phyloP scores from a whole-genome alignment of 2,888 invertebrate genomes.

The Hydraecia micacea region DNA sequence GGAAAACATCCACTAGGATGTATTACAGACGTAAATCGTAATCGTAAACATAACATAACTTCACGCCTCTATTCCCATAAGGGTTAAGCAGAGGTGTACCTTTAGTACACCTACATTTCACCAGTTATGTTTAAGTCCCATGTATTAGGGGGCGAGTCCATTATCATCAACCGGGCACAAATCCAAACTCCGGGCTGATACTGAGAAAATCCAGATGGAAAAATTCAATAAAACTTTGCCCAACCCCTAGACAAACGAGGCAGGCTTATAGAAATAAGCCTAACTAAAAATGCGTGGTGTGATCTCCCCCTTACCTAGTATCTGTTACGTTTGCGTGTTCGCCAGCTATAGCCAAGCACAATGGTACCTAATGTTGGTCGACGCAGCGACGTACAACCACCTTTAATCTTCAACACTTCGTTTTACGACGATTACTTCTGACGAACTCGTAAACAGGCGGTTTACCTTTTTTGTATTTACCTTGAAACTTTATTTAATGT shows the following conservation, averaged over 20 bases:
- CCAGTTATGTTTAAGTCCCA: neutral
- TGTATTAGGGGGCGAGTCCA: too few species aligned
- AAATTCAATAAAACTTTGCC: neutral
- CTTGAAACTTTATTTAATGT: slow-evolving; percentile 15
- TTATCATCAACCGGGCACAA: too few species aligned
- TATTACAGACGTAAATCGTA: too few species aligned
- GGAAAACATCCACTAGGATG: too few species aligned
- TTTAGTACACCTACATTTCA: neutral
- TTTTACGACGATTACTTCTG: slow-evolving; percentile 10
- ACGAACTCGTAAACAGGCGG: slow-evolving; percentile 33
- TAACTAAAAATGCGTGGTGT: neutral
- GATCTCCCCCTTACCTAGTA: neutral
- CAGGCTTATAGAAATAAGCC: neutral
- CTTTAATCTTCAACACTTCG: slow-evolving; percentile 32
- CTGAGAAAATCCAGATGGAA: neutral
- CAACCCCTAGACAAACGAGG: neutral
- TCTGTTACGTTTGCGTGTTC: slow-evolving; percentile 32
- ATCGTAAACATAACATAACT: too few species aligned
- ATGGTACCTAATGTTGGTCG: slow-evolving; percentile 19
- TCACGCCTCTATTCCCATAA: rapidly evolving
- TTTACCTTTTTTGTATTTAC: slow-evolving; percentile 15
- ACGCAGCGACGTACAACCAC: slow-evolving; percentile 13
- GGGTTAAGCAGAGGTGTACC: neutral
- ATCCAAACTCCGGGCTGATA: neutral
- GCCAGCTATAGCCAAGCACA: slow-evolving; percentile 6